phyloP scores from a whole-genome alignment of 2,888 invertebrate species.

The Ectemnius cavifrons region DNA sequence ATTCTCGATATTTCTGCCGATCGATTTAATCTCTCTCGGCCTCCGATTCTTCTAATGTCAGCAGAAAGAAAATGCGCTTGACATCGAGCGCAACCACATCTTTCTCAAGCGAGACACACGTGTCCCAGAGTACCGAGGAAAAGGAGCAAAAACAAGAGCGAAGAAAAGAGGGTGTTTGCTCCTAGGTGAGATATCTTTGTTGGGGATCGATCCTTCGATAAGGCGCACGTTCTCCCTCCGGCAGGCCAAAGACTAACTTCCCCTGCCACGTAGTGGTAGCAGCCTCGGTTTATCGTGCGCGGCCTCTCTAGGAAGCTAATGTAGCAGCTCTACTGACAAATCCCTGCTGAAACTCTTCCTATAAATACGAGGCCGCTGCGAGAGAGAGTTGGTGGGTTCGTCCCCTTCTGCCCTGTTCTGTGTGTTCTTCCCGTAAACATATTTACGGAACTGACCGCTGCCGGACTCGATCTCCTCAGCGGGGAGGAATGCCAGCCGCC shows the following conservation, averaged over 20 bases:
- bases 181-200: not conserved
- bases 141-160: not conserved
- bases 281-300: conserved; percentile 52
- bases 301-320: conserved; percentile 53
- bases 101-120: no score
- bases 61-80: no score
- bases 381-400: conserved; percentile 46
- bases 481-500: not conserved
- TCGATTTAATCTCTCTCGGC: no score
- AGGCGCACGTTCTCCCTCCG: conserved; percentile 29
- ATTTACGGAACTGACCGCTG: conserved; percentile 32
- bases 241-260: not conserved
- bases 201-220: conserved; percentile 30
- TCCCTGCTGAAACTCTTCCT: conserved; percentile 39
- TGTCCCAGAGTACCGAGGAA: not conserved
- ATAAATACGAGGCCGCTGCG: conserved; percentile 22
- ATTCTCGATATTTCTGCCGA: no score
- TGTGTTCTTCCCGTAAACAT: conserved; percentile 28
- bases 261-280: no score
- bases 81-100: no score
- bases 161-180: no score
- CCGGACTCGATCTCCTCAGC: conserved; percentile 10
- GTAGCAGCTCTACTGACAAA: conserved; percentile 58
- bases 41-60: no score
- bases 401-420: not conserved